phyloP scores from a whole-genome alignment of 1,140 invertebrate species.

The Pseudachorutes palmiensis region DNA sequence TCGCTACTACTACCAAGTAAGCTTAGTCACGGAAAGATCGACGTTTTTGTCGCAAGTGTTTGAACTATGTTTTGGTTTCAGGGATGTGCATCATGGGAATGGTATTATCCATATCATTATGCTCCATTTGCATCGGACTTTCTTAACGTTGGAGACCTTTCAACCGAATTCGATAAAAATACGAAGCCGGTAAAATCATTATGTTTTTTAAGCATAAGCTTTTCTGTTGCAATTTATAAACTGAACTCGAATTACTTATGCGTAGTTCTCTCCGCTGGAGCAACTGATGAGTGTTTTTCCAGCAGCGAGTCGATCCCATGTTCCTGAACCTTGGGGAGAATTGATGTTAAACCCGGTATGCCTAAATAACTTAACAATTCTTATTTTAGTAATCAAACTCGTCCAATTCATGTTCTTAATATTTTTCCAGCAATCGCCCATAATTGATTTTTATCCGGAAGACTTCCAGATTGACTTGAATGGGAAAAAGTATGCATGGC shows the following conservation, averaged over 20 bases:
- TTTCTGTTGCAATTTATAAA: no score
- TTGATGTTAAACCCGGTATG: conserved; percentile 86
- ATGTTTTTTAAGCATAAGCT: no score
- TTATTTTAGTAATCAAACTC: conserved; percentile 4
- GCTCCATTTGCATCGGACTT: conserved; percentile 99
- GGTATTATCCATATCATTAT: conserved; percentile 99
- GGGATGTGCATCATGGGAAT: conserved; percentile 98
- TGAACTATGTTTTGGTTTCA: conserved; percentile 38
- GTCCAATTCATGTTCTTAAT: neutral
- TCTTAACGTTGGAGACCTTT: conserved; percentile 75
- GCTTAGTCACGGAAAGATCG: no score
- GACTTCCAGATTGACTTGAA: conserved; percentile 99
- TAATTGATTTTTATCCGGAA: conserved; percentile 98
- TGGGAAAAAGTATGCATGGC: conserved; percentile 99
- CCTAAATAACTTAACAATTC: conserved; percentile 38
- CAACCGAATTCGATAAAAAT: conserved; percentile 76
- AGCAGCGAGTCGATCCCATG: conserved; percentile 85
- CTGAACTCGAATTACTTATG: no score
- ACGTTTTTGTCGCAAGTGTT: neutral
- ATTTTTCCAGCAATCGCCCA: conserved; percentile 66
- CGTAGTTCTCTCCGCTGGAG: conserved; percentile 88
- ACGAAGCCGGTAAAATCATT: conserved; percentile 67
- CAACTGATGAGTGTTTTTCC: conserved; percentile 99
- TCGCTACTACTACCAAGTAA: conserved; percentile 89
- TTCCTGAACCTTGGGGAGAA: conserved; percentile 85